Evolutionary conservation across 2,113 vertebrate genomes (phyloP), one percentile per base, ranked within the genome.

Genomic region (Propithecus coquereli): DNA sequence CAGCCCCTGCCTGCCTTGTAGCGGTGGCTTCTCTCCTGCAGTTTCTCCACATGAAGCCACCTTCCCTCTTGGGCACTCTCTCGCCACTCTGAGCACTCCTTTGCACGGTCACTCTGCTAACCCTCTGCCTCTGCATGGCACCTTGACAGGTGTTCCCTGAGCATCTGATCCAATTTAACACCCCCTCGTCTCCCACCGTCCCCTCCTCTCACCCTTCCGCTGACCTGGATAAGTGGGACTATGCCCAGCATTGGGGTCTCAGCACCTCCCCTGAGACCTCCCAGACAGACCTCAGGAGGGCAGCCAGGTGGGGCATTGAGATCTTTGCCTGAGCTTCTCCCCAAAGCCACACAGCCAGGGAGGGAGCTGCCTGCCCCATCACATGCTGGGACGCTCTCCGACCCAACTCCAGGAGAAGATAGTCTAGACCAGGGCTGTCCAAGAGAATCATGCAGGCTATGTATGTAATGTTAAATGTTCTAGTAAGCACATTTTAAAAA

Each of bases 401-500:
- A 40, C 59, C 61, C 61, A 71, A 6, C 27, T 25, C 50, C 45
- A 86, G 32, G 8, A 32, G 17, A 66, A 68, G n/a, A 32, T 3
- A 2, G 23, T 77, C 57, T 54, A 74, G 90, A 43, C 47, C 45
- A 40, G 57, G 0, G 2, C 73, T 50, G 57, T 83, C 65, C 40
- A 30, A 43, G 54, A 77, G 76, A 94, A 85, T 22, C 76, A 50
- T 8, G 10, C 25, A 92, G 54, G 82, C 18, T 59, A 68, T 40
- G 20, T 27, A 8, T 32, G 5, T 50, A 13, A 83, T 66, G 32
- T 52, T 73, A 16, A 71, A 70, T 32, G n/a, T 86, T 32, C 79
- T 37, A 65, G 30, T 40, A 77, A 90, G 23, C 57, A 83, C 8
- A 27, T 63, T 50, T 94, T 80, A 25, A 59, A 81, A 93, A 85